A percentile compares a stretch with the other conserved stretches of the same genome.
Conservation (phyloP, 2,888 invertebrate genomes). For the Aplocera efformata region DNA sequence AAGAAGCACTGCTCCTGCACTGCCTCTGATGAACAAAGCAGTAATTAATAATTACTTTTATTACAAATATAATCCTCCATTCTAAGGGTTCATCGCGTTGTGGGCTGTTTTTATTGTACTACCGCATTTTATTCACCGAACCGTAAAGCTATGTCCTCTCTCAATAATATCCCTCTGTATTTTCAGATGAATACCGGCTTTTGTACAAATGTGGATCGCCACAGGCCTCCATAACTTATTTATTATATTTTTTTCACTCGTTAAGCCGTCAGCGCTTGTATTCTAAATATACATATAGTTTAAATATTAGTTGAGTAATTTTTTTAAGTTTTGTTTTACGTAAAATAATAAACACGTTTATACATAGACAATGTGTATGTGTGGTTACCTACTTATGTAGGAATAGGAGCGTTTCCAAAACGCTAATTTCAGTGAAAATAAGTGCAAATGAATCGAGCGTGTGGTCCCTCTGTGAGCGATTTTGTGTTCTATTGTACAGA, state of each 20-base stretch:
- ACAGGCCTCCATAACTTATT: conserved; percentile 63
- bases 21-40: too few relatives aligned
- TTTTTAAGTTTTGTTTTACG: conserved; percentile 63
- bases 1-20: too few relatives aligned
- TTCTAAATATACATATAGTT: conserved; percentile 69
- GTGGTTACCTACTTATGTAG: conserved; percentile 56
- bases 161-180: conserved; percentile 14
- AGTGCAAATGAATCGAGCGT: conserved; percentile 18
- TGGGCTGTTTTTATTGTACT: too few relatives aligned
- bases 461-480: conserved; percentile 24
- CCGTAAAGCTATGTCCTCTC: too few relatives aligned
- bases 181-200: conserved; percentile 61
- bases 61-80: too few relatives aligned
- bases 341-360: conserved; percentile 34
- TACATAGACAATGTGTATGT: conserved; percentile 38
- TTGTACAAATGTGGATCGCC: conserved; percentile 70
- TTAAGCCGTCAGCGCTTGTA: conserved; percentile 71
- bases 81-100: too few relatives aligned
- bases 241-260: conserved; percentile 67
- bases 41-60: too few relatives aligned
- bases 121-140: too few relatives aligned
- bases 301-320: conserved; percentile 61
- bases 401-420: conserved; percentile 39
- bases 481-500: conserved; percentile 4
- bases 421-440: conserved; percentile 26